Conservation (phyloP, 2,888 invertebrate species). For the Aleiodes testaceus region DNA sequence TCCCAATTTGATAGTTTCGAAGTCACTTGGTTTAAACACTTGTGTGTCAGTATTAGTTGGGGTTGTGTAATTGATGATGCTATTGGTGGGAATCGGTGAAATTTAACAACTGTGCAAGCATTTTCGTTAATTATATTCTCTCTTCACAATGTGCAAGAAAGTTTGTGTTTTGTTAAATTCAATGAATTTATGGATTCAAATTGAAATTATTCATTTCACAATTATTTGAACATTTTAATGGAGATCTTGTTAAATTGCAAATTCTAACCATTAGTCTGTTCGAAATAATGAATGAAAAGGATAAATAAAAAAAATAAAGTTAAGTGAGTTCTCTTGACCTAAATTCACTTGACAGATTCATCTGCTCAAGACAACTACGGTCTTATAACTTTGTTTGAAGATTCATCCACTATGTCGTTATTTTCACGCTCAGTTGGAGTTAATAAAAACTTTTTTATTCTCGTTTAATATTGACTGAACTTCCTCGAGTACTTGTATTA, state of each 20-base stretch:
- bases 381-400: constrained; percentile 9
- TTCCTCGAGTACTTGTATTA: too few species aligned
- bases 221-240: not conserved
- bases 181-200: constrained; percentile 12
- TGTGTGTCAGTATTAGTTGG: constrained; percentile 28
- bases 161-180: constrained; percentile 17
- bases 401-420: constrained; percentile 12
- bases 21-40: constrained; percentile 15
- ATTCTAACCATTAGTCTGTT: constrained; percentile 5
- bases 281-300: not conserved
- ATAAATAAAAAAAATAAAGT: not conserved
- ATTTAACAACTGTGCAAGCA: constrained; percentile 13
- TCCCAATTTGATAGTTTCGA: constrained; percentile 43
- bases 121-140: constrained; percentile 37
- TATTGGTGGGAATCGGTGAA: constrained; percentile 20
- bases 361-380: constrained; percentile 3
- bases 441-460: not conserved
- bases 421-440: constrained; percentile 16
- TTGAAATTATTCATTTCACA: not conserved
- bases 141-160: too few species aligned
- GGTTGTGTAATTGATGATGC: constrained; percentile 42
- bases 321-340: constrained; percentile 5
- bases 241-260: not conserved
- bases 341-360: constrained; percentile 22
- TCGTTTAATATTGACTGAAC: too few species aligned